A percentile compares a stretch with the other conserved stretches of the same genome.
Evolutionary conservation across 2,888 invertebrate species (phyloP).

Genomic region (Cosmopolites sordidus): DNA sequence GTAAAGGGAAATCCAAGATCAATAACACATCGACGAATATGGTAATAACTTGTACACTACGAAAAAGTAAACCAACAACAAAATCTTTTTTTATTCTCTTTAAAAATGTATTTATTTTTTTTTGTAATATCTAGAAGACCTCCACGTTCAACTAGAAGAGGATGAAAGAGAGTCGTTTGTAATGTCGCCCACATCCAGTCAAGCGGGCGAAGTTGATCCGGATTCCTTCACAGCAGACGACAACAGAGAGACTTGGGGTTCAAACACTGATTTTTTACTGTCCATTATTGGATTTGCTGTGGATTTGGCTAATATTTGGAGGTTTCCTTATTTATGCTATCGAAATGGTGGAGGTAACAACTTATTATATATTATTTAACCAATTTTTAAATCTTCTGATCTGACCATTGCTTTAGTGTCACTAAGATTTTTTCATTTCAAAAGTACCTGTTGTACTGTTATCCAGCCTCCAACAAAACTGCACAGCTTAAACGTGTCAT

Average conservation of each 20-base stretch:
- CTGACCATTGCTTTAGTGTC: too few relatives aligned
- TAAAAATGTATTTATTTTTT: neutral
- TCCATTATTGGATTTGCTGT: constrained; percentile 84
- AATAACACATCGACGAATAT: constrained; percentile 53
- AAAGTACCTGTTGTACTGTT: too few relatives aligned
- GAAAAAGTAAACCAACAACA: constrained; percentile 55
- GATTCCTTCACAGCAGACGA: constrained; percentile 49
- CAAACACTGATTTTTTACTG: constrained; percentile 74
- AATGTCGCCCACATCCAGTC: constrained; percentile 46
- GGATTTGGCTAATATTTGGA: constrained; percentile 83
- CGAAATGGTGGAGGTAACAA: constrained; percentile 73
- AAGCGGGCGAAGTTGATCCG: constrained; percentile 45
- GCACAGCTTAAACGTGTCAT: too few relatives aligned
- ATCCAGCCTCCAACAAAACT: too few relatives aligned
- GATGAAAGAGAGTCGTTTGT: constrained; percentile 48
- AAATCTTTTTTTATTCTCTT: neutral
- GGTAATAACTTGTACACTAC: constrained; percentile 50
- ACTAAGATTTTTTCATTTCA: too few relatives aligned
- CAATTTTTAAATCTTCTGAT: too few relatives aligned
- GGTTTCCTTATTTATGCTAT: constrained; percentile 75
- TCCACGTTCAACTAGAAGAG: constrained; percentile 49
- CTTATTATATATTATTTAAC: too few relatives aligned
- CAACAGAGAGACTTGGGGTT: constrained; percentile 74
- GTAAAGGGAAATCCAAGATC: constrained; percentile 54
- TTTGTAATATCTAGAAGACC: constrained; percentile 40